A percentile compares a stretch with the other conserved stretches of the same genome.
Conservation (phyloP, 2,888 invertebrate species). For the Chrysomela aeneicollis region DNA sequence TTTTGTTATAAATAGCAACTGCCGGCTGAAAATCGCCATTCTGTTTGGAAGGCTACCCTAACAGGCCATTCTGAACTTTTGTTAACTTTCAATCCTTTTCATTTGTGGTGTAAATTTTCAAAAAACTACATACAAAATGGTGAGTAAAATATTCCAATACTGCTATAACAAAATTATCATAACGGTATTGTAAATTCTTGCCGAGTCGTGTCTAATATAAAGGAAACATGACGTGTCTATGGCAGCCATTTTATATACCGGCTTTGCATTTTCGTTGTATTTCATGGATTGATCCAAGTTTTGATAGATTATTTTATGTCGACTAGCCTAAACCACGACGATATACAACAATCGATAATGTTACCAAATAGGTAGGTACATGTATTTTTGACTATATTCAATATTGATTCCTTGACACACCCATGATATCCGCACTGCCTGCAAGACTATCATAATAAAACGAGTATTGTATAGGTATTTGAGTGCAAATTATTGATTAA, state of each 20-base stretch:
- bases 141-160: conserved; percentile 41
- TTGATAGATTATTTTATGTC: too few species aligned
- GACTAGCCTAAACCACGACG: too few species aligned
- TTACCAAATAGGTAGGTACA: too few species aligned
- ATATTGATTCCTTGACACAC: not conserved
- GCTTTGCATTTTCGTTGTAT: conserved; percentile 18
- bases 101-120: conserved; percentile 44
- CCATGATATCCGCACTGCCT: too few species aligned
- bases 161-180: not conserved
- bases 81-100: conserved; percentile 47
- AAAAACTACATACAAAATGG: conserved; percentile 51
- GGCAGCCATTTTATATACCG: conserved; percentile 30
- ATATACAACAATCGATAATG: too few species aligned
- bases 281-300: not conserved
- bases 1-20: conserved; percentile 65
- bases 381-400: not conserved
- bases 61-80: conserved; percentile 66
- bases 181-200: not conserved
- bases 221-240: not conserved
- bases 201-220: not conserved
- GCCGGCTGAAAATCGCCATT: conserved; percentile 56
- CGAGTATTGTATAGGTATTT: too few species aligned
- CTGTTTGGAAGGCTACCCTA: conserved; percentile 74
- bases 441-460: too few species aligned
- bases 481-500: too few species aligned